Conservation (phyloP, 2,113 vertebrate species). For the Sapayoa aenigma region DNA sequence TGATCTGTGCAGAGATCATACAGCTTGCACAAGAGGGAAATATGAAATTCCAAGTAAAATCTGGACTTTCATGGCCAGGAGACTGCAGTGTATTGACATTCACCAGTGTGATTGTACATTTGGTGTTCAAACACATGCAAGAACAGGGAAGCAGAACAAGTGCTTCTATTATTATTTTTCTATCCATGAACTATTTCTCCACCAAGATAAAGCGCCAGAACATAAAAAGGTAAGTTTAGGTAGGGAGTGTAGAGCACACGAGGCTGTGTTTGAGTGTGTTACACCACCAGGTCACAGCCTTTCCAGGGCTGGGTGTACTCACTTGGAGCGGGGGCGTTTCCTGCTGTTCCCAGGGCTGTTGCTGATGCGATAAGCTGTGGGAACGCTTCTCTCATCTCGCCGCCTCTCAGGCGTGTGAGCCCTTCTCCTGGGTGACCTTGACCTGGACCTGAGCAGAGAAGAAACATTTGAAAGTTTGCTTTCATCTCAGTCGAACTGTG, state of each 20-base stretch:
- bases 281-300: neutral
- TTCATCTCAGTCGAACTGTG: neutral
- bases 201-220: neutral
- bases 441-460: slow-evolving; percentile 78
- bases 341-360: slow-evolving; percentile 81
- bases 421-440: slow-evolving; percentile 85
- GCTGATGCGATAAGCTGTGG: slow-evolving; percentile 81
- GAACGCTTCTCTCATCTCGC: slow-evolving; percentile 79
- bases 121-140: neutral
- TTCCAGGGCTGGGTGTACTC: neutral
- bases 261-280: neutral
- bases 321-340: slow-evolving; percentile 88
- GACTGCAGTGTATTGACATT: fast-evolving
- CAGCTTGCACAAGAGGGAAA: neutral
- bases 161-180: neutral
- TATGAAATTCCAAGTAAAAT: neutral
- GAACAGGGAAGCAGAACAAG: neutral
- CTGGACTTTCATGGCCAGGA: neutral
- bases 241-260: neutral
- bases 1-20: neutral
- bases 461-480: neutral
- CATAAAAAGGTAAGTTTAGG: neutral
- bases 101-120: neutral
- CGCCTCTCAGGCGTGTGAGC: slow-evolving; percentile 80
- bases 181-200: neutral